Evolutionary conservation across 2,113 vertebrate genomes (phyloP).

Genomic region (Nannobrachium achirus): DNA sequence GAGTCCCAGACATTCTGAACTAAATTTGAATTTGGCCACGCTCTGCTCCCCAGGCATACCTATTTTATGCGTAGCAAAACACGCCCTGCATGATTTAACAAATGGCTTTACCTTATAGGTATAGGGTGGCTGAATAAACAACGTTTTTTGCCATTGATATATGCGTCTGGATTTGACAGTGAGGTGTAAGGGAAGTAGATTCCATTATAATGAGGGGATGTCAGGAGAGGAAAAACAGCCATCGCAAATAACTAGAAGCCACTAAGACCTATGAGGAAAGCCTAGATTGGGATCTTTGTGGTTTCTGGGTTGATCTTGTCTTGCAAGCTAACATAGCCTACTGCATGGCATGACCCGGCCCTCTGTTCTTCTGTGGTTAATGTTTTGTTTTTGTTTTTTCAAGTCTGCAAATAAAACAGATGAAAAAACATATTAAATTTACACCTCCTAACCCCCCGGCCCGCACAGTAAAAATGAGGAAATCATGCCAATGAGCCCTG

Average conservation of each 20-base stretch:
- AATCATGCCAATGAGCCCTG: constrained; percentile 61
- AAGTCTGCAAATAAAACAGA: constrained; percentile 51
- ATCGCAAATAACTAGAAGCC: constrained; percentile 23
- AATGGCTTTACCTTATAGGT: constrained; percentile 34
- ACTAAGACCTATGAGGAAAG: constrained; percentile 22
- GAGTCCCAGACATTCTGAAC: constrained; percentile 61
- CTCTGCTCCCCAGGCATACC: constrained; percentile 18
- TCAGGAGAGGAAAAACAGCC: constrained; percentile 24
- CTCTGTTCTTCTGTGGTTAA: constrained; percentile 42
- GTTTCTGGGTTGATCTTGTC: constrained; percentile 61
- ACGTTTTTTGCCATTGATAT: constrained; percentile 18
- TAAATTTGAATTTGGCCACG: constrained; percentile 47
- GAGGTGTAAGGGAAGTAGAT: constrained; percentile 53
- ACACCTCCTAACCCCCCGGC: constrained; percentile 70
- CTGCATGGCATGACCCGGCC: constrained; percentile 46
- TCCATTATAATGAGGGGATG: constrained; percentile 44
- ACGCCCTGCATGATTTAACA: constrained; percentile 37
- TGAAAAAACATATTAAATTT: constrained; percentile 73
- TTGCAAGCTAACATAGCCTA: constrained; percentile 26
- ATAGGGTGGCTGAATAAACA: constrained; percentile 17
- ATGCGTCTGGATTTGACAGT: constrained; percentile 9
- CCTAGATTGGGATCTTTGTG: constrained; percentile 57
- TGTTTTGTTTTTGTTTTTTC: constrained; percentile 25
- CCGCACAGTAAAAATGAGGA: constrained; percentile 51
- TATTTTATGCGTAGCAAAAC: constrained; percentile 49